Evolutionary conservation across 2,888 invertebrate species (phyloP).

Genomic region (Orthosia incerta): DNA sequence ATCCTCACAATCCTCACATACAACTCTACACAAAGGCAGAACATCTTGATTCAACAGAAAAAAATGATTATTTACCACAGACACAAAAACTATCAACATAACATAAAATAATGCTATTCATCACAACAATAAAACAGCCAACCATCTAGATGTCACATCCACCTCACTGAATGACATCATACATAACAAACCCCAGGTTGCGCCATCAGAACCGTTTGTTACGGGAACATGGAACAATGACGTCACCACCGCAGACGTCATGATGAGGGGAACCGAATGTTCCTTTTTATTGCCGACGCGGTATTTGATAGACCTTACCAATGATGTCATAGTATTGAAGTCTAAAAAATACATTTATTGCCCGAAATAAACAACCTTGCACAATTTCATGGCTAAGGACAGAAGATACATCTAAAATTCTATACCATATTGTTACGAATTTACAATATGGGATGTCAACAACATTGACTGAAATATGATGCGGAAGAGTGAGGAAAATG

Average conservation of each 20-base stretch:
- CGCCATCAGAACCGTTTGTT: constrained; percentile 36
- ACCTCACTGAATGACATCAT: constrained; percentile 4
- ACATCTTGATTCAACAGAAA: neutral
- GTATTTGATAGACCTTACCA: constrained; percentile 39
- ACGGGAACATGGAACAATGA: constrained; percentile 45
- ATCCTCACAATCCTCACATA: neutral
- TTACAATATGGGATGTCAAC: neutral
- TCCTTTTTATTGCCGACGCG: constrained; percentile 42
- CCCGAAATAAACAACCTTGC: too few relatives aligned
- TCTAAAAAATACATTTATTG: too few relatives aligned
- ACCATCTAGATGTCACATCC: neutral
- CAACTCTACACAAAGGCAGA: neutral
- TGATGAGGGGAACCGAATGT: constrained; percentile 48
- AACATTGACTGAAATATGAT: neutral
- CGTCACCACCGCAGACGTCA: constrained; percentile 48
- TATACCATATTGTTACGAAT: neutral
- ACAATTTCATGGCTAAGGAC: constrained; percentile 5
- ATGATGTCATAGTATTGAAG: constrained; percentile 34
- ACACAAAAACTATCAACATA: neutral
- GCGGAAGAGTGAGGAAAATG: neutral
- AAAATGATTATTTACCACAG: neutral
- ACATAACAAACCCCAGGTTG: neutral
- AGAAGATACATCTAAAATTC: constrained; percentile 7
- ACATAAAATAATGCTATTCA: neutral
- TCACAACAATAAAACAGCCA: neutral